Evolutionary conservation across 2,888 invertebrate species (phyloP), one percentile per base, ranked within the genome.

Genomic region (Tipula lateralis): DNA sequence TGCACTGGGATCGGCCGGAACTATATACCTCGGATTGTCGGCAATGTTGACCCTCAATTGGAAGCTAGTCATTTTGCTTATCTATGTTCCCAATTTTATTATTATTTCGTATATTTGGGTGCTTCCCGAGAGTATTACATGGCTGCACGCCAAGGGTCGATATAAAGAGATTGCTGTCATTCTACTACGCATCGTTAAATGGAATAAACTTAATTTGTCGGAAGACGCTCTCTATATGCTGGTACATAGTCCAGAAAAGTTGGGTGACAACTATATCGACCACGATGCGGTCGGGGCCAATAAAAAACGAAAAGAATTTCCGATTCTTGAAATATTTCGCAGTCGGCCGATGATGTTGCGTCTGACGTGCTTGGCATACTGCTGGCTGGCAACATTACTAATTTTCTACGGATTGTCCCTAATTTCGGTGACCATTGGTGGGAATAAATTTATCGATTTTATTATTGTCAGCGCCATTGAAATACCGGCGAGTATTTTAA

Each of bases 241-340:
- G 2, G 36, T 9, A 36, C n/a, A 66, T 24, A 66, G 16, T 7
- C 36, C 36, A 9, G 19, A 29, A 29, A 81, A 12, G 1, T 7
- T 29, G 29, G 29, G 29, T 1, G 36, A 36, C 12, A 1, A 36
- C 6, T 92, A 92, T 88, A 92, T 81, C 1, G 36, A 36, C 12
- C 1, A 36, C 6, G 92, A 92, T 88, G 92, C 92, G 86, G n/a
- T n/a, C n/a, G n/a, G n/a, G n/a, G n/a, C n/a, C n/a, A 91, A 92
- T 85, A n/a, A n/a, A n/a, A n/a, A n/a, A n/a, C n/a, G n/a, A n/a
- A n/a, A n/a, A n/a, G n/a, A n/a, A 88, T 88, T 24, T 92, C 92
- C 36, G 1, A 36, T 36, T 36, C 36, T 6, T 36, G 36, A 36
- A 2, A 2, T 36, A 9, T 9, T 36, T 12, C 36, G 12, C 0